Base-by-base conservation (phyloP, 2,113 vertebrate genomes). In the Phalacrocorax carbo region DNA sequence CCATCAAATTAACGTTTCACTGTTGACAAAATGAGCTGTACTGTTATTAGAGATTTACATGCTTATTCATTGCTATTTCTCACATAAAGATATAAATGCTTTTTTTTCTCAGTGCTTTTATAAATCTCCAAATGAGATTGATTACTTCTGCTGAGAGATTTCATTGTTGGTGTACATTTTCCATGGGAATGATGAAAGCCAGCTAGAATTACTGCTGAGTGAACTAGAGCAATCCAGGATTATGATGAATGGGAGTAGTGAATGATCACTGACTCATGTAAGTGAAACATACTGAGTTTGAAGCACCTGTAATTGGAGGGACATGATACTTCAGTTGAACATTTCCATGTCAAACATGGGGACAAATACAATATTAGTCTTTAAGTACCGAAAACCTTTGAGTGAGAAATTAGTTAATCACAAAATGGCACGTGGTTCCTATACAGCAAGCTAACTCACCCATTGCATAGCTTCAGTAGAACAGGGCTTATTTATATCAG, bases 141-240 rank as follows among this genome's bases (percentile, higher is more conserved):
- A 79, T 52, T 93, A 92, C 72, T 90, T 87, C 87, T 90, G 71
- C 38, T 94, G 95, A 98, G 92, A 97, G 90, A 93, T 82, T 82
- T 79, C 96, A 95, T 95, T 93, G 80, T 73, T 89, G 48, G 13
- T 96, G n/a, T 95, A 34, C 80, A 49, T 86, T 96, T 94, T 80
- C 81, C 51, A 68, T 21, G 62, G 82, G 65, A 55, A 93, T 66
- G 94, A 97, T 95, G 93, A 97, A 93, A 96, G 91, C 66, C 32
- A 52, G 76, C 55, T 76, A 95, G 95, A 91, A 95, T 94, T 93
- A 73, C 54, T 86, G 78, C 15, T 86, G 93, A 95, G 86, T 85
- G 93, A 79, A 94, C 76, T 11, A 46, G 40, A 82, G 48, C 36
- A 82, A 84, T 79, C 78, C 61, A 75, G 78, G 81, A 91, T 77